Percentiles rank a stretch among this genome's conserved stretches.
Conservation (phyloP, 2,888 invertebrate genomes). For the Tridacna crocea region DNA sequence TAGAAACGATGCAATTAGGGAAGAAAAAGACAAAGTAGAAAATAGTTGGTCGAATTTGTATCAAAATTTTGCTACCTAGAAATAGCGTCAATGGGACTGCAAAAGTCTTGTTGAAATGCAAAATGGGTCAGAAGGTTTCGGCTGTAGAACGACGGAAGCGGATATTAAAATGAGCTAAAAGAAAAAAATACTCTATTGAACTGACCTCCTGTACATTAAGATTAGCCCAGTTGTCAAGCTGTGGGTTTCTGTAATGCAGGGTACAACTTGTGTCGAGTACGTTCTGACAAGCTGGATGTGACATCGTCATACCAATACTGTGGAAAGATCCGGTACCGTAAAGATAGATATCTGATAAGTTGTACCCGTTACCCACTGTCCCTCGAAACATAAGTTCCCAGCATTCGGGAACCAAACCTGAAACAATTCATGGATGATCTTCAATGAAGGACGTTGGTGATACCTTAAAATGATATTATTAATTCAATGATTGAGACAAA, state of each 20-base stretch:
- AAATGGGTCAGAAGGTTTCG: no score
- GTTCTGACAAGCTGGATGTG: constrained; percentile 15
- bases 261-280: background rate
- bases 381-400: constrained; percentile 20
- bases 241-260: constrained; percentile 10
- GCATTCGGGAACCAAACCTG: background rate
- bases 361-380: constrained; percentile 14
- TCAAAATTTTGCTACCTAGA: no score
- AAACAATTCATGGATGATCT: background rate
- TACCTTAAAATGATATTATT: background rate
- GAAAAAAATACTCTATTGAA: background rate
- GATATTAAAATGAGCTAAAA: no score
- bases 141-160: no score
- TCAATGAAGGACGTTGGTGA: background rate
- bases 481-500: background rate
- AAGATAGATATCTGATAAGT: constrained; percentile 14
- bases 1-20: no score
- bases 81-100: no score
- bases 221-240: background rate
- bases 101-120: no score
- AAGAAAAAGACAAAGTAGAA: no score
- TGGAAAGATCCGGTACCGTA: background rate
- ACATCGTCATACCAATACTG: constrained; percentile 11
- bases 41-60: no score
- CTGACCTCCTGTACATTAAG: background rate